Percentiles rank a stretch among this genome's conserved stretches.
Evolutionary conservation across 2,888 invertebrate genomes (phyloP).

Genomic region (Drosophila pseudotalamancana): DNA sequence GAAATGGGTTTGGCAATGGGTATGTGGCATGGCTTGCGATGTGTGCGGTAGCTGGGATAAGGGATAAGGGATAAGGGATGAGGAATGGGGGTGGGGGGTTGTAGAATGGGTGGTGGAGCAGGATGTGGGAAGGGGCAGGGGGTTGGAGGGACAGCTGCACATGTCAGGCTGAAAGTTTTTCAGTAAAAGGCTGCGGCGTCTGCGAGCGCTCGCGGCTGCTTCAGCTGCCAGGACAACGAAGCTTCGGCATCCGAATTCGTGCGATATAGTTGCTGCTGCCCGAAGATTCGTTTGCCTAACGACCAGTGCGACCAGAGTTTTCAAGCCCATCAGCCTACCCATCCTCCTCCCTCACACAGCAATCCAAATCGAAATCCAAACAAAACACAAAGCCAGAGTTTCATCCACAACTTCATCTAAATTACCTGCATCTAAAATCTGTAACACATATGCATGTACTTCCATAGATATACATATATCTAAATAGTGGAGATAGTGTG

Average conservation of each 20-base stretch:
- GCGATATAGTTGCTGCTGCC: constrained; percentile 51
- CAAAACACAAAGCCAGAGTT: too few relatives aligned
- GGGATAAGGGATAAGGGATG: too few relatives aligned
- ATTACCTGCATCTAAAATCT: too few relatives aligned
- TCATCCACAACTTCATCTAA: too few relatives aligned
- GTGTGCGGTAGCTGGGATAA: constrained; percentile 3
- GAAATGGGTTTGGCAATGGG: constrained; percentile 9
- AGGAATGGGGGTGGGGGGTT: not conserved
- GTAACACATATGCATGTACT: too few relatives aligned
- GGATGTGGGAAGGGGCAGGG: not conserved
- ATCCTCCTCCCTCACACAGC: not conserved
- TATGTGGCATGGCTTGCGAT: constrained; percentile 1
- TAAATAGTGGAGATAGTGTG: too few relatives aligned
- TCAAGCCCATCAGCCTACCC: not conserved
- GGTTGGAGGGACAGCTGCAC: constrained; percentile 46
- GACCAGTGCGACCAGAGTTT: constrained; percentile 53
- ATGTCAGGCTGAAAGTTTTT: constrained; percentile 72
- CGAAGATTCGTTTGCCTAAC: constrained; percentile 57
- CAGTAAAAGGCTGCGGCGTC: constrained; percentile 48
- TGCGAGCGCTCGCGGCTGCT: constrained; percentile 28
- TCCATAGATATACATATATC: too few relatives aligned
- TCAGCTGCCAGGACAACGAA: constrained; percentile 44
- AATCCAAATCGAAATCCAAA: too few relatives aligned
- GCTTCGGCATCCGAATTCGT: constrained; percentile 31
- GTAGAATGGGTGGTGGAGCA: not conserved